Evolutionary conservation across 2,113 vertebrate species (phyloP).

Genomic region (Anser brachyrhynchus): DNA sequence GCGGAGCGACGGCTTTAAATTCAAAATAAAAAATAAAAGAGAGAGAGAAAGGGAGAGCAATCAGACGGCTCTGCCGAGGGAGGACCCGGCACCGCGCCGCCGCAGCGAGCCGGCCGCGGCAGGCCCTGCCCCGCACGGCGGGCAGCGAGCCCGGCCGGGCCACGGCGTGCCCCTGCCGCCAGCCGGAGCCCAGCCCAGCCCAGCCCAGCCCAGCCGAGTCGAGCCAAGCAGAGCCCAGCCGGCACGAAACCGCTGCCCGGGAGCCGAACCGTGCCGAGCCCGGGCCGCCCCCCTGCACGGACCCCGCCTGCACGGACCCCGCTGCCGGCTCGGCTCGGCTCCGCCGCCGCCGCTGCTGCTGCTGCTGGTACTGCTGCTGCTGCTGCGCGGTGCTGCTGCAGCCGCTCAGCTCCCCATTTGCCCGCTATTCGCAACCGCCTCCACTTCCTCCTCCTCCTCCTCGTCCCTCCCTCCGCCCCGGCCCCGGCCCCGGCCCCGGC

Average conservation of each 20-base stretch:
- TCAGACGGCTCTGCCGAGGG: not conserved
- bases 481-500: not conserved
- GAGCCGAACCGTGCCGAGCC: too few relatives aligned
- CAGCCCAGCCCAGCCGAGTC: too few relatives aligned
- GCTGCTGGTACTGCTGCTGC: not conserved
- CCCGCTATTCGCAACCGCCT: conserved; percentile 52
- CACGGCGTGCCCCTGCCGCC: not conserved
- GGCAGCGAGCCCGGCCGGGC: not conserved
- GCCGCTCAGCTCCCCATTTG: conserved; percentile 30
- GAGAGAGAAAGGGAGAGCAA: not conserved
- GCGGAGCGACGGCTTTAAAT: not conserved
- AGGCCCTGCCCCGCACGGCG: conserved; percentile 17
- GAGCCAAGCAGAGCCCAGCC: too few relatives aligned
- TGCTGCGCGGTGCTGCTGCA: not conserved
- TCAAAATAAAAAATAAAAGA: not conserved
- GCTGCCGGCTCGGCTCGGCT: not conserved
- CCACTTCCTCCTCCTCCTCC: conserved; percentile 4
- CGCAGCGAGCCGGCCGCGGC: not conserved
- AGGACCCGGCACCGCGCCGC: not conserved
- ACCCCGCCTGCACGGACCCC: not conserved
- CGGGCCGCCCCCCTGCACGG: too few relatives aligned
- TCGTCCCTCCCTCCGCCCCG: not conserved
- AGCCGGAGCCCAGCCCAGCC: not conserved
- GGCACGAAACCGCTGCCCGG: too few relatives aligned
- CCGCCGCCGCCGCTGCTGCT: too few relatives aligned